These are phyloP conservation scores for Heliconius ethilla DNA, from an alignment of 2,888 invertebrate genomes.

Conservation along the genomic window DNA sequence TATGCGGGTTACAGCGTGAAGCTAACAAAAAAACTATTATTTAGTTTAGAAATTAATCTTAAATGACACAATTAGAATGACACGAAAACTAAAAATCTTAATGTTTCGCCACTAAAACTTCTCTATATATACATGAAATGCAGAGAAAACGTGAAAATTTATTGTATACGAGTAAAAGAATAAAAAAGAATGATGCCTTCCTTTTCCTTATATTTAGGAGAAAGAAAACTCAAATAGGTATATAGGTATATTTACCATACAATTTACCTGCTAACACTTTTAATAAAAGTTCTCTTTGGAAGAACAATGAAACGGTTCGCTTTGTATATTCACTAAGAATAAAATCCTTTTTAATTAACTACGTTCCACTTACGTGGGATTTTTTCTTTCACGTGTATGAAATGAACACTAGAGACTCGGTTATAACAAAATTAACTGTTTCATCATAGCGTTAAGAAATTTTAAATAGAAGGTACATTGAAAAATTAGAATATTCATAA, in stretches of 20 bases:
- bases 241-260: not conserved
- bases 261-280: conserved; percentile 20
- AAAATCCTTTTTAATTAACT: conserved; percentile 44
- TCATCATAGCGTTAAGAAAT: not conserved
- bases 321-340: conserved; percentile 33
- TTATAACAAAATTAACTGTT: conserved; percentile 25
- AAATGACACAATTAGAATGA: too few species aligned
- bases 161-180: not conserved
- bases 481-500: not conserved
- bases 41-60: too few species aligned
- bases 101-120: too few species aligned
- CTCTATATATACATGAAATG: too few species aligned
- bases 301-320: conserved; percentile 32
- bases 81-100: too few species aligned
- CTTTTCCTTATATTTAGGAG: not conserved
- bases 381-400: conserved; percentile 27
- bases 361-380: conserved; percentile 32
- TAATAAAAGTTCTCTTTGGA: conserved; percentile 26
- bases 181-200: not conserved
- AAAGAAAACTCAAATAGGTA: not conserved
- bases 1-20: too few species aligned
- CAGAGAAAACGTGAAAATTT: too few species aligned
- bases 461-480: not conserved
- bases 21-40: too few species aligned
- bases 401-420: conserved; percentile 29